Base-by-base conservation (phyloP, 2,113 vertebrate genomes). In the Pedetes capensis region DNA sequence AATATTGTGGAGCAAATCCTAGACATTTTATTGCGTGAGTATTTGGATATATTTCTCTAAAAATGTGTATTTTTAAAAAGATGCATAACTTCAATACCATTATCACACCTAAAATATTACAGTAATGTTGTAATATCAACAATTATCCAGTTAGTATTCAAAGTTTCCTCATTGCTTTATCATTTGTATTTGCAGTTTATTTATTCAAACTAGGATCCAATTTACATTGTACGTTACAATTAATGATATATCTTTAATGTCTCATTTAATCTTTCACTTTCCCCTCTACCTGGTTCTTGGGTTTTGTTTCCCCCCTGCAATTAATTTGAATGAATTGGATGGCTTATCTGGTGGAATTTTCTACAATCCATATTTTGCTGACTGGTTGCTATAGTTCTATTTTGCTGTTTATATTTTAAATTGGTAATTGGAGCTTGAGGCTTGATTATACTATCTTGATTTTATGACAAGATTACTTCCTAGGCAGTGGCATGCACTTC, bases 41-140 rank as follows among this genome's bases (percentile, higher is more conserved):
- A 87, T 57, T 93, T 93, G 49, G 16, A 20, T 74, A 42, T 55
- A 71, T 79, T 83, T 95, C 22, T 87, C 61, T 66, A 83, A 63
- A 87, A 59, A 57, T 42, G 42, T 92, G 18, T 37, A 75, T 76
- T 47, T 80, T 89, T 22, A 17, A 66, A 51, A 59, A 13, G 49
- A 51, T 85, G n/a, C n/a, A 16, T 27, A 34, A 63, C 18, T 74
- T 66, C 8, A 66, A 72, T 72, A 82, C 23, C 16, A 37, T 32
- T 34, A 42, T 90, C 25, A 42, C 8, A 89, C 29, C 3, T 49
- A 42, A 91, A 79, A 22, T 37, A 69, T 72, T 75, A 80, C 4
- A 68, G n/a, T 71, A 37, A 87, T 63, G 87, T 59, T 34, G 63
- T 53, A 83, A 39, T 51, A 61, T 59, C 44, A 71, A 17, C 47